Base-by-base conservation (phyloP, 2,113 vertebrate genomes). In the Pionites leucogaster region DNA sequence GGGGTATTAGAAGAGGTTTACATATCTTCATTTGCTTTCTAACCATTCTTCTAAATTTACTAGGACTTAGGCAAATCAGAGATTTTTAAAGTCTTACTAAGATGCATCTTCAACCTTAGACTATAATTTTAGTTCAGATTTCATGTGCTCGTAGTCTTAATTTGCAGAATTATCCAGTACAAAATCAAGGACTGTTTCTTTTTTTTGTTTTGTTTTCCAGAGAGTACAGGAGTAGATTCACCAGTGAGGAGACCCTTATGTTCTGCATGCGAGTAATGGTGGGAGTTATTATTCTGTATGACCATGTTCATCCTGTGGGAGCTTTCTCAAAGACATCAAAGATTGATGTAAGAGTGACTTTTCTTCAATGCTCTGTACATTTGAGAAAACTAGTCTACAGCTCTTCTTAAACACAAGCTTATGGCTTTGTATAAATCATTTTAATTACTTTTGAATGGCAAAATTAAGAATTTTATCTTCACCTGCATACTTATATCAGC, bases 231-330 rank as follows among this genome's bases (percentile, higher is more conserved):
- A 99, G 99, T 94, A 98, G 99, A 79, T 99, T 99, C 94, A 99
- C 98, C 85, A 99, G 99, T 52, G 99, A 99, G 92, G 99, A 99
- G 94, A 99, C 99, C 0, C 98, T 99, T 60, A 97, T 99, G 98
- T 99, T 99, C 96, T 99, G 99, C 97, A 99, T 99, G 99, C 97
- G 99, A 96, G 99, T 99, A 57, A 99, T 99, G 99, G 99, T 99
- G 47, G 99, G 99, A 2, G 99, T 99, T 93, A 99, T 99, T 95
- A 99, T 99, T 95, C 99, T 99, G 19, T 99, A 99, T 0, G 99
- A 99, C 97, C 99, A 99, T 0, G 99, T 99, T 44, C 99, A 99
- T 96, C 99, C 99, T 15, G 99, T 99, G 83, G 99, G 99, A 77
- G 99, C 99, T 95, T 99, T 99, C 98, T 99, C 98, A 98, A 99